Conservation (phyloP, 2,113 vertebrate genomes). For the Zapus hudsonius region DNA sequence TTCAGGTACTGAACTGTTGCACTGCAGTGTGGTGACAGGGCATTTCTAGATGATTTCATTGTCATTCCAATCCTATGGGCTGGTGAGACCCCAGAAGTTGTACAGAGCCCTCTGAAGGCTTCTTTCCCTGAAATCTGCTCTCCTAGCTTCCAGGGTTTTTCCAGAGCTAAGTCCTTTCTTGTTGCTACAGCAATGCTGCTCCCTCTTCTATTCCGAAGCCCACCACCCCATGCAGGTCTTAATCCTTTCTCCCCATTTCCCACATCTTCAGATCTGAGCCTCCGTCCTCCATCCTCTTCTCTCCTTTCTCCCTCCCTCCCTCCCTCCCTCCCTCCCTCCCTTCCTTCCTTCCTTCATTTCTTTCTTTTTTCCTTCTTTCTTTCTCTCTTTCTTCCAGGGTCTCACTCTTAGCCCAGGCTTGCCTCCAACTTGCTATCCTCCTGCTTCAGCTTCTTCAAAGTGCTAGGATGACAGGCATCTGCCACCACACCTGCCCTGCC, state of each 20-base stretch:
- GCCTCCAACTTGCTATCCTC: background rate
- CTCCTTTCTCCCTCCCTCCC: no score
- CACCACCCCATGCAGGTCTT: background rate
- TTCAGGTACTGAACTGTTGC: background rate
- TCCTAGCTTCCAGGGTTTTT: background rate
- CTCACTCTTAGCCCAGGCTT: no score
- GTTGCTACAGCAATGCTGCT: background rate
- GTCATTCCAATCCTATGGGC: background rate
- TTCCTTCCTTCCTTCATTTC: no score
- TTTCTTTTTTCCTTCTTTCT: no score
- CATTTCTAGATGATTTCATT: background rate
- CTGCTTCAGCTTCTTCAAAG: no score
- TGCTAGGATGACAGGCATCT: background rate
- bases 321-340: no score
- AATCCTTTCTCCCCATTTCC: no score
- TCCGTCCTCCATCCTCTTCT: no score
- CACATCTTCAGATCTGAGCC: no score
- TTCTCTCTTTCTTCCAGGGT: no score
- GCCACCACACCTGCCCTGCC: background rate
- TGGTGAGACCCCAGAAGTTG: no score
- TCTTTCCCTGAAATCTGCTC: background rate
- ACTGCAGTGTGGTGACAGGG: background rate
- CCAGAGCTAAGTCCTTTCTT: background rate
- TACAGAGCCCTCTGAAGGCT: background rate
- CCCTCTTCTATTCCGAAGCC: background rate